phyloP scores from a whole-genome alignment of 2,113 vertebrate species.

The Sapayoa aenigma region DNA sequence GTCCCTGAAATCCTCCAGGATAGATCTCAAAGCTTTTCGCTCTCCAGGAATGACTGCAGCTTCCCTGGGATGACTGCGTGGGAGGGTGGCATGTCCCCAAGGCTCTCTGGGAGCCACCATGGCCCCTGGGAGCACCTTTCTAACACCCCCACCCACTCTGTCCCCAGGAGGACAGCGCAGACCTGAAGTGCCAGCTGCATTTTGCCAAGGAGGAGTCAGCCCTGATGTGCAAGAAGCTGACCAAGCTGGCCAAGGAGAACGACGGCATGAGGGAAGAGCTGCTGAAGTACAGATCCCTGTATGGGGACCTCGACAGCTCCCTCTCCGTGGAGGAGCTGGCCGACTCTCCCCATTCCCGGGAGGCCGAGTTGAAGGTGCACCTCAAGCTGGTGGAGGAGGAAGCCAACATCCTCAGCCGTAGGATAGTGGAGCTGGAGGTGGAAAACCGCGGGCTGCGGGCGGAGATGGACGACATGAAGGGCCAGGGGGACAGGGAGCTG shows the following conservation, averaged over 20 bases:
- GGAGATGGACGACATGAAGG: conserved; percentile 93
- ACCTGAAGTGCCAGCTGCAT: conserved; percentile 96
- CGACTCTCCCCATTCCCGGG: conserved; percentile 90
- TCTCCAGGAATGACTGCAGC: not conserved
- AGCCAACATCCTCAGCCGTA: conserved; percentile 93
- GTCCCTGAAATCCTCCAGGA: not conserved
- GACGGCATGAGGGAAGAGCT: conserved; percentile 95
- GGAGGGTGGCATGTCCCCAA: not conserved
- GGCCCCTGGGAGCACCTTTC: not conserved
- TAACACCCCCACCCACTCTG: not conserved
- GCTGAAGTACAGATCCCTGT: conserved; percentile 89
- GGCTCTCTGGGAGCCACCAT: not conserved
- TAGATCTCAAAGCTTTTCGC: not conserved
- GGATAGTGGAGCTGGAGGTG: conserved; percentile 97
- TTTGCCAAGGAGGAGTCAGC: conserved; percentile 97
- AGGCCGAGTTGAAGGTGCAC: conserved; percentile 91
- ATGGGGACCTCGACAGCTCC: conserved; percentile 89
- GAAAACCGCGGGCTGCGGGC: conserved; percentile 94
- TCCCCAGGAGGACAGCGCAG: conserved; percentile 90
- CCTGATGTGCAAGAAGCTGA: conserved; percentile 98
- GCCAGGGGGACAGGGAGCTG: conserved; percentile 73
- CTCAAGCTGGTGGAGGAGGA: conserved; percentile 98
- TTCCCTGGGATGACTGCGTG: not conserved
- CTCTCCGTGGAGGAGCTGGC: conserved; percentile 91
- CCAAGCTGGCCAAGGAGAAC: conserved; percentile 93